These are phyloP conservation scores for Neoaliturus tenellus DNA, from an alignment of 2,888 invertebrate genomes.

Conservation along the genomic window DNA sequence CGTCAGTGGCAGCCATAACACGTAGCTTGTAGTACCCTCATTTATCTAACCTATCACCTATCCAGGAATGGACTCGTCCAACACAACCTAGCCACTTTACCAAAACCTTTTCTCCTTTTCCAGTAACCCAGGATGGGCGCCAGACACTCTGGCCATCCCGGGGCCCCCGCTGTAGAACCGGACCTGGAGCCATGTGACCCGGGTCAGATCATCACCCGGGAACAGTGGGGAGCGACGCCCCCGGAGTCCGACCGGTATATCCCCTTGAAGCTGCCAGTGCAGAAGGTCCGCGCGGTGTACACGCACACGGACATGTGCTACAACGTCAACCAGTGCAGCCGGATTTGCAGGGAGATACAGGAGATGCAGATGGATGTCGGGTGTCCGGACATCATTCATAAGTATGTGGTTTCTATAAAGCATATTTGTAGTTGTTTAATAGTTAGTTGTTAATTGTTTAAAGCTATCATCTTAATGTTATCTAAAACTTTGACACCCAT, in stretches of 20 bases:
- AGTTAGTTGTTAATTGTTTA: no score
- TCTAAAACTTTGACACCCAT: no score
- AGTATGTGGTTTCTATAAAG: no score
- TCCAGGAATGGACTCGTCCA: no score
- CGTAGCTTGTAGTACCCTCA: no score
- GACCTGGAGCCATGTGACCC: not conserved
- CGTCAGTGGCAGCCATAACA: no score
- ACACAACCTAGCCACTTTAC: no score
- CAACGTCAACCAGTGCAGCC: slow-evolving; percentile 24
- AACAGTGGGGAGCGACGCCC: not conserved
- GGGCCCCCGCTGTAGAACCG: not conserved
- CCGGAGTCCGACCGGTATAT: not conserved
- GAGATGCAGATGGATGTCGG: not conserved
- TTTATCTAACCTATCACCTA: no score
- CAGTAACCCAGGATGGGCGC: not conserved
- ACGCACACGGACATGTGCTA: not conserved
- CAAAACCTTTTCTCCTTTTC: no score
- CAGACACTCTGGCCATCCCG: not conserved
- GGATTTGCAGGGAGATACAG: not conserved
- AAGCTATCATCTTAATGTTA: no score
- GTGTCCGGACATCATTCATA: slow-evolving; percentile 21
- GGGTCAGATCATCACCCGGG: slow-evolving; percentile 2
- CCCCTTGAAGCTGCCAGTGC: not conserved
- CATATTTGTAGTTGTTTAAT: no score
- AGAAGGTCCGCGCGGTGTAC: not conserved